Evolutionary conservation across 2,797 vertebrate genomes (phyloP), one percentile per base, ranked within the genome.

Genomic region (Stomatorhinus walkeri): DNA sequence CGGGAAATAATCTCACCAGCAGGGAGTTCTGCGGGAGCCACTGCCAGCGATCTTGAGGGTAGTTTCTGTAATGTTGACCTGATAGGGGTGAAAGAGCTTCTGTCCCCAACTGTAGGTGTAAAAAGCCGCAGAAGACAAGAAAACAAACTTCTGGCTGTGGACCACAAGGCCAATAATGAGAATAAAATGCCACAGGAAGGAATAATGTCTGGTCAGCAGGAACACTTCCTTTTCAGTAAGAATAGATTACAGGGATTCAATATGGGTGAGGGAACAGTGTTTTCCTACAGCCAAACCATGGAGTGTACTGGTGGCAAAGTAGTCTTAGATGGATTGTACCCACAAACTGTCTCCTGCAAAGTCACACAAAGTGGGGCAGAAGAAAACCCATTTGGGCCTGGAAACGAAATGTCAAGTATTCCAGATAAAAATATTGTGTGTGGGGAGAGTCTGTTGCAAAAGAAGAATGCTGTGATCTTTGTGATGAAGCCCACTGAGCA

Each of bases 1-100:
- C 81, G 24, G 36, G 90, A 86, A 68, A 90, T 85, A 88, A 86
- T 59, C 32, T 4, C 24, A 87, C 32, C 52, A 87, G 32, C 85
- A 19, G 52, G 32, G 32, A 59, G 28, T 14, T 40, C 16, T 40
- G 46, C 1, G n/a, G 43, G 22, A 51, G 52, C 51, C 16, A 7
- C 24, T 40, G 52, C 14, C 52, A 19, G 12, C 7, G 16, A 4
- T 16, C 32, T 43, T 36, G 85, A 59, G 14, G 85, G 52, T n/a
- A 32, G 36, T 36, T 36, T 87, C 24, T n/a, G 28, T 51, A 28
- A 86, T 86, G 84, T 87, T 16, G 32, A 59, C 7, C 85, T 36
- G 51, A 56, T 40, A 36, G 85, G 32, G 28, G 7, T 59, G 51
- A 87, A 59, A 59, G 16, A 22, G 16, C 49, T 51, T 85, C 49